phyloP scores from a whole-genome alignment of 2,888 invertebrate genomes.

The Limnephilus rhombicus region DNA sequence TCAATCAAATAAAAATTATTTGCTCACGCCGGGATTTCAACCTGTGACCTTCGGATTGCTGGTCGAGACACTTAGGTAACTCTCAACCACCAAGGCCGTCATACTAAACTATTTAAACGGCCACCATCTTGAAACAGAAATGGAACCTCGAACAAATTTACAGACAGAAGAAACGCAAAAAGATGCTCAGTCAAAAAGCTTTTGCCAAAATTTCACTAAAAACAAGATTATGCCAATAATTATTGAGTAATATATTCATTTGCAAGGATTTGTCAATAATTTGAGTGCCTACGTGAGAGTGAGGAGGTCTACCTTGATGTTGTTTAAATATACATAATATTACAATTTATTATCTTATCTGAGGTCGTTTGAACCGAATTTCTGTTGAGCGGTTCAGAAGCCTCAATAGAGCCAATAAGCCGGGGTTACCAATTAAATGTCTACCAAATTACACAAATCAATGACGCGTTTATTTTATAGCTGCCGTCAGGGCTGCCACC shows the following conservation, averaged over 20 bases:
- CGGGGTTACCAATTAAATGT: constrained; percentile 46
- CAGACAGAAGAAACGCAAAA: too few species aligned
- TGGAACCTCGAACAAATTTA: too few species aligned
- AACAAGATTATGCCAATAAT: not conserved
- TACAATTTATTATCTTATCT: not conserved
- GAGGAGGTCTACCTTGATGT: not conserved
- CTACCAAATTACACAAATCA: constrained; percentile 37
- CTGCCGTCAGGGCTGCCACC: constrained; percentile 41
- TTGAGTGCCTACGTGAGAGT: not conserved
- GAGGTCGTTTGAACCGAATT: not conserved
- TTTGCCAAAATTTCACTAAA: too few species aligned
- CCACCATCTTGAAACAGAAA: too few species aligned
- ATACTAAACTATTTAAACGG: too few species aligned
- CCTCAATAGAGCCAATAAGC: constrained; percentile 52
- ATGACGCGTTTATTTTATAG: constrained; percentile 27
- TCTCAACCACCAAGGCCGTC: too few species aligned
- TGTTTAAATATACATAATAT: not conserved
- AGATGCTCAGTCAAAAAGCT: too few species aligned
- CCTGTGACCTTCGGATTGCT: too few species aligned
- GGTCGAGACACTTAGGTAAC: too few species aligned
- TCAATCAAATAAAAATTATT: too few species aligned
- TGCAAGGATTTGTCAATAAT: not conserved
- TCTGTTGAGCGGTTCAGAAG: not conserved
- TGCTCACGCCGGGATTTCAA: too few species aligned
- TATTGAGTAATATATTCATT: not conserved